A percentile compares a stretch with the other conserved stretches of the same genome.
Evolutionary conservation across 2,888 invertebrate species (phyloP).

Genomic region (Chaetogeoica ovagalla): DNA sequence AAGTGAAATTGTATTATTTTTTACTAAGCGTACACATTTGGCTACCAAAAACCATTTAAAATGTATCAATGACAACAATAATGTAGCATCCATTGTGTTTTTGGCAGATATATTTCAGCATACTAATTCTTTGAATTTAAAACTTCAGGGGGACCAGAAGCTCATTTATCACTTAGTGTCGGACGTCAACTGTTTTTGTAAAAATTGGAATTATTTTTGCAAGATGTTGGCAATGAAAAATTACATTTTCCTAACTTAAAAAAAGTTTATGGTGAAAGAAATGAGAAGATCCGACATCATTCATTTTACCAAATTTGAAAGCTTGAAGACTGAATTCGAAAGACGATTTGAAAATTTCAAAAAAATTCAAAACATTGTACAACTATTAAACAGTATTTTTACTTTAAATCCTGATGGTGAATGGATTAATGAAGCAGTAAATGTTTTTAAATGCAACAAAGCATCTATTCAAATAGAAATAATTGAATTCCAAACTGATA

Average conservation of each 20-base stretch:
- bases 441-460: not conserved
- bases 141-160: not conserved
- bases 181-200: not conserved
- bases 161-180: not conserved
- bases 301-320: not conserved
- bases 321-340: conserved; percentile 8
- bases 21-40: not conserved
- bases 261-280: conserved; percentile 2
- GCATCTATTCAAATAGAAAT: not conserved
- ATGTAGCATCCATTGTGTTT: not conserved
- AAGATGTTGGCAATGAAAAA: not conserved
- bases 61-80: not conserved
- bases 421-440: not conserved
- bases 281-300: not conserved
- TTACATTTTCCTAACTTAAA: not conserved
- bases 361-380: conserved; percentile 12
- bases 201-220: not conserved
- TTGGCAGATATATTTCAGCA: conserved; percentile 14
- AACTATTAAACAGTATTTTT: conserved; percentile 12
- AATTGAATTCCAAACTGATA: not conserved
- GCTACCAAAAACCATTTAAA: not conserved
- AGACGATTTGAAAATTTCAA: conserved; percentile 18
- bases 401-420: not conserved
- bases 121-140: not conserved
- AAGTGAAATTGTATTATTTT: conserved; percentile 7